Evolutionary conservation across 2,113 vertebrate genomes (phyloP), one percentile per base, ranked within the genome.

Genomic region (Peromyscus polionotus): DNA sequence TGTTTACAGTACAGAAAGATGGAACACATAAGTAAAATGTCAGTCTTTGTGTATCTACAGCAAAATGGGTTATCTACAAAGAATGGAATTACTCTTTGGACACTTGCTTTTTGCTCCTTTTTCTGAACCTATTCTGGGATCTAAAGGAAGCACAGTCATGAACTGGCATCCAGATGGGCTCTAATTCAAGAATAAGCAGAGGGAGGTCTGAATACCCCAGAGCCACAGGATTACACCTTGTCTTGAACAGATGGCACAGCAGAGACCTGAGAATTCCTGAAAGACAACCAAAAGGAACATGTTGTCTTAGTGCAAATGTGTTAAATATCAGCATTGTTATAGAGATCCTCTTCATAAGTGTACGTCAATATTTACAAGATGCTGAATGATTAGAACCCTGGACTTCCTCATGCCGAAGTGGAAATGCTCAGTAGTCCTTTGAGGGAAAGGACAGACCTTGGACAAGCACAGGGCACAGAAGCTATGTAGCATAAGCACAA

Each of bases 261-360:
- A 94, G 94, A 97, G 90, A 97, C 91, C 87, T 94, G 94, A 87
- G 94, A 97, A 97, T 98, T 97, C 96, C 94, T 96, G 95, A 96
- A 97, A 95, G 83, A 93, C 75, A 98, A 97, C 91, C 88, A 95
- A 97, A 97, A 94, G 90, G 83, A 97, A 94, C 85, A 95, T 93
- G 95, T 95, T 97, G 94, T 96, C 89, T 97, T 92, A 90, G 91
- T 88, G 54, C 39, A 97, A 97, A 93, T 16, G 54, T 96, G 96
- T 96, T 96, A 95, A 96, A 95, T 96, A 94, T 88, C 93, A 97
- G 95, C 89, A 95, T 81, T 97, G 92, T 97, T 95, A 88, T 91
- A 96, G 93, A 92, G 88, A 88, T 73, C 45, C 13, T 79, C 90
- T 96, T 96, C 68, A 94, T 65, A 95, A 89, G 22, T 81, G 73